Evolutionary conservation across 2,888 invertebrate genomes (phyloP).

Genomic region (Augochlorella aurata): DNA sequence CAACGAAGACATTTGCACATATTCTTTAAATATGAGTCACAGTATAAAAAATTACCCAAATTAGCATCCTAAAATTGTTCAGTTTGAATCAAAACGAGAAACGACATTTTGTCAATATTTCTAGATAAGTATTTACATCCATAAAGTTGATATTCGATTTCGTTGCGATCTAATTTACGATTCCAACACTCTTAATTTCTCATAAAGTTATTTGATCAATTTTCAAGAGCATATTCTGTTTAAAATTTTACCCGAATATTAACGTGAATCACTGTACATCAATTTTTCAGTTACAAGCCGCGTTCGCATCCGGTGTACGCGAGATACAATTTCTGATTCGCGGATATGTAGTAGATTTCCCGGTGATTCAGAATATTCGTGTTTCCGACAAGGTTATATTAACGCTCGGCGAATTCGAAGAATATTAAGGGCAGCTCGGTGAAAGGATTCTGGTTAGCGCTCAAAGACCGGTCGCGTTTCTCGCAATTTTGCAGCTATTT

Average conservation of each 20-base stretch:
- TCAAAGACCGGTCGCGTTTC: constrained; percentile 30
- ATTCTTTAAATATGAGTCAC: no score
- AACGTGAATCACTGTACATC: background rate
- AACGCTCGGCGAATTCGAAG: constrained; percentile 21
- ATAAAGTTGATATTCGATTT: no score
- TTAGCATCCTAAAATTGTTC: no score
- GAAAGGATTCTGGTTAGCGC: constrained; percentile 12
- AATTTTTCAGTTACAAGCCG: background rate
- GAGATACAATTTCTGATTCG: background rate
- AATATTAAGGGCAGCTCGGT: constrained; percentile 16
- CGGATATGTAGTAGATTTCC: background rate
- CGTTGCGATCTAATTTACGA: no score
- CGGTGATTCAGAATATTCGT: background rate
- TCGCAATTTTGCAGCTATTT: constrained; percentile 49
- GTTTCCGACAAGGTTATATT: constrained; percentile 12
- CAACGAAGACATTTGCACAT: no score
- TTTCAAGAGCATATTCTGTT: background rate
- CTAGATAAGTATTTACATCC: no score
- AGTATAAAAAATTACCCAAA: no score
- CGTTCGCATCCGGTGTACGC: background rate
- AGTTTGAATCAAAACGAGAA: no score
- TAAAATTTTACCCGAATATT: background rate
- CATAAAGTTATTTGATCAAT: no score
- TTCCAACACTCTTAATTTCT: no score
- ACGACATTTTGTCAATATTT: no score